These are phyloP conservation scores for Harpagifer antarcticus DNA, from an alignment of 2,797 vertebrate genomes.

Conservation along the genomic window DNA sequence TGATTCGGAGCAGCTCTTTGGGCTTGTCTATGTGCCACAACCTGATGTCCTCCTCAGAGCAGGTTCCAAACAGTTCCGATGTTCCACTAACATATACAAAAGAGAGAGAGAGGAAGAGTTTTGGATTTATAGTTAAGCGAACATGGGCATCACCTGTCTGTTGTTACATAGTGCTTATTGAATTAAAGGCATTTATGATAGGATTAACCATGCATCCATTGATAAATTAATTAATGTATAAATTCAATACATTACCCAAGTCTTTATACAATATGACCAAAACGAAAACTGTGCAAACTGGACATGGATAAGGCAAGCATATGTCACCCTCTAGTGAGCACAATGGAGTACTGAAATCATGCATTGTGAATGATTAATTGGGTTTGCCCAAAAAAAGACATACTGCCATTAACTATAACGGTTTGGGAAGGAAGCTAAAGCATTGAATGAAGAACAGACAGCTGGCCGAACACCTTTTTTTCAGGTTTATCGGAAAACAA, in stretches of 20 bases:
- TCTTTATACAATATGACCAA: neutral
- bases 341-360: slow-evolving; percentile 25
- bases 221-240: neutral
- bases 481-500: neutral
- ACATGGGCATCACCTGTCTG: neutral
- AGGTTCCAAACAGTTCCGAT: slow-evolving; percentile 91
- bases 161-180: neutral
- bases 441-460: neutral
- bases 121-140: neutral
- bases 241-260: neutral
- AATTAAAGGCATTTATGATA: neutral
- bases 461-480: neutral
- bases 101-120: neutral
- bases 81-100: slow-evolving; percentile 80
- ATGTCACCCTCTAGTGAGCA: slow-evolving; percentile 66
- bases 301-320: slow-evolving; percentile 6
- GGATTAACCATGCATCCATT: neutral
- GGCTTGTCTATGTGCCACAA: slow-evolving; percentile 88
- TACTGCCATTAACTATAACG: neutral
- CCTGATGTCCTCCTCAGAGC: slow-evolving; percentile 89
- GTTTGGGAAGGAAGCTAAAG: no score
- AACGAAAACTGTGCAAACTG: neutral
- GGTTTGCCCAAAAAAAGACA: neutral
- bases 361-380: neutral
- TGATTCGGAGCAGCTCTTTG: slow-evolving; percentile 90